These are phyloP conservation scores for Corythornis vintsioides DNA, from an alignment of 2,113 vertebrate species.

Conservation along the genomic window DNA sequence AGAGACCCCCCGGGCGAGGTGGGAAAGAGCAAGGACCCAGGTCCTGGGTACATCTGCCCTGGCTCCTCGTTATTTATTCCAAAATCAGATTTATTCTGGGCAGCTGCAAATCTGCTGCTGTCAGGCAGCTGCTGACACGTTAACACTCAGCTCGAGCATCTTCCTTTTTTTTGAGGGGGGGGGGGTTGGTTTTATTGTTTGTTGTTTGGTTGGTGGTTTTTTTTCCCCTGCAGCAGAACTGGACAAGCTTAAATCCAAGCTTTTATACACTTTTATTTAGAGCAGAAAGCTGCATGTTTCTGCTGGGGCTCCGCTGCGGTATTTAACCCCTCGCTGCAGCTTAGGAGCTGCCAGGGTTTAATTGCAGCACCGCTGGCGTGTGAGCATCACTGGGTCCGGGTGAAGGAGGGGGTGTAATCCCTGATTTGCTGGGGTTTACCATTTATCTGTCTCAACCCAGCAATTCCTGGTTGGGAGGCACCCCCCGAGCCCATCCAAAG, in stretches of 20 bases:
- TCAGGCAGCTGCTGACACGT: neutral
- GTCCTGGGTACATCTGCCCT: neutral
- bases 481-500: neutral
- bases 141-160: neutral
- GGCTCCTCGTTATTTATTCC: neutral
- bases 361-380: neutral
- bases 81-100: neutral
- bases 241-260: neutral
- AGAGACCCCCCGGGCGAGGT: neutral
- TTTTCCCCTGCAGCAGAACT: neutral
- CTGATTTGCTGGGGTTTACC: neutral
- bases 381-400: neutral
- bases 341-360: neutral
- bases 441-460: neutral
- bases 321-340: neutral
- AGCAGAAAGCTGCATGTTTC: neutral
- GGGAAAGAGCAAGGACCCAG: neutral
- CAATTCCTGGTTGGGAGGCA: rapidly evolving
- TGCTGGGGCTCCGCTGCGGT: neutral
- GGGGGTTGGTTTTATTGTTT: no score
- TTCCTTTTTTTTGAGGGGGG: neutral
- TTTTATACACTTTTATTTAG: neutral
- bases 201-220: neutral
- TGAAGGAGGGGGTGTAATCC: neutral
- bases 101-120: slow-evolving; percentile 13